Conservation (phyloP, 2,797 vertebrate genomes). For the Buceros bicornis region DNA sequence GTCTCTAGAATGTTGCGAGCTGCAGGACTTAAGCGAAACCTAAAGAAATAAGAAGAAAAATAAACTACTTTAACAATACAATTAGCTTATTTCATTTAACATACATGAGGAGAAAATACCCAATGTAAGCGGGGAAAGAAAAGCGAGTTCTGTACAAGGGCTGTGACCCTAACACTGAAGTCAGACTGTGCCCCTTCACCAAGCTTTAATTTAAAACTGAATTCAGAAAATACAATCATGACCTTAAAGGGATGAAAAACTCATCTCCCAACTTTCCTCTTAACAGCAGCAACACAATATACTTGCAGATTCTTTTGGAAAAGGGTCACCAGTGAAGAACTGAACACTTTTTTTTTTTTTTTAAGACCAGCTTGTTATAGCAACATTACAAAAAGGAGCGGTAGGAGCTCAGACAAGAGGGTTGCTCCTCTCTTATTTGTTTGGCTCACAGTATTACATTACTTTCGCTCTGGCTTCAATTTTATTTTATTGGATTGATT, state of each 20-base stretch:
- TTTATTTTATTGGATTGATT: neutral
- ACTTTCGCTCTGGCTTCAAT: neutral
- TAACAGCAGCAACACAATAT: neutral
- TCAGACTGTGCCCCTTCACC: neutral
- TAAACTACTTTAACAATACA: neutral
- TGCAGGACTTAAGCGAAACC: constrained; percentile 93
- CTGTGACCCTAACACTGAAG: neutral
- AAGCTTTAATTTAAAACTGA: neutral
- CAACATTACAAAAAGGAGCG: neutral
- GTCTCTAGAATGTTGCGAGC: constrained; percentile 93
- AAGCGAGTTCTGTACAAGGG: neutral
- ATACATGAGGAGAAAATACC: neutral
- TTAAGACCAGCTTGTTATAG: neutral
- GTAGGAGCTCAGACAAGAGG: neutral
- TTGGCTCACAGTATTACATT: neutral
- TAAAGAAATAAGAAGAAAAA: constrained; percentile 50
- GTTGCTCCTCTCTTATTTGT: neutral
- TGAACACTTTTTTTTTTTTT: neutral
- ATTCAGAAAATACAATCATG: neutral
- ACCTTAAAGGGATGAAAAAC: neutral
- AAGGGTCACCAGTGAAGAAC: neutral
- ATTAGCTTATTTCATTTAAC: neutral
- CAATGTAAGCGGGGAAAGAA: neutral
- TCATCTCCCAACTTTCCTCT: neutral
- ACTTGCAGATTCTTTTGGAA: neutral